phyloP scores from a whole-genome alignment of 2,113 vertebrate species.

The Vidua macroura region DNA sequence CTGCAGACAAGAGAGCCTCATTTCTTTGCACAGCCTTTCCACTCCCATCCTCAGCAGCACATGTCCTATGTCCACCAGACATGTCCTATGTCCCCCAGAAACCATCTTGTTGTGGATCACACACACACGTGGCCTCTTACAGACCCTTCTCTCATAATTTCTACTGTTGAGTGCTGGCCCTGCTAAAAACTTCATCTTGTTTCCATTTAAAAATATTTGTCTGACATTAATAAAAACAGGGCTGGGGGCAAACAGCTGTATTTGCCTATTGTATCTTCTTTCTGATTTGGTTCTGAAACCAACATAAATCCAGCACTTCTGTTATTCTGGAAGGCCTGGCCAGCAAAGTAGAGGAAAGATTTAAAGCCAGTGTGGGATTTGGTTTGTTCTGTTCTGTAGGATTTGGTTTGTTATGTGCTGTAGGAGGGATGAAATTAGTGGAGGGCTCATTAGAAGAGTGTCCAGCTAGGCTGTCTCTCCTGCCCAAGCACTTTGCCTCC shows the following conservation, averaged over 20 bases:
- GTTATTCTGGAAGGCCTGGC: background rate
- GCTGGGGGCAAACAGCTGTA: background rate
- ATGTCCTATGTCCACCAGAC: accelerated
- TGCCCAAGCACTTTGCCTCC: background rate
- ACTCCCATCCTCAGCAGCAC: background rate
- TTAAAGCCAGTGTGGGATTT: background rate
- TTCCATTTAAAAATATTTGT: background rate
- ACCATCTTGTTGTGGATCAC: background rate
- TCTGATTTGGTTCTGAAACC: background rate
- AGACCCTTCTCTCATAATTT: background rate
- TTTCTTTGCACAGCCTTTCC: background rate
- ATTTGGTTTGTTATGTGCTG: background rate
- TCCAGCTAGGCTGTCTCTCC: background rate
- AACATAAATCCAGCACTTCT: background rate
- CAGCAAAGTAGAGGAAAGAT: background rate
- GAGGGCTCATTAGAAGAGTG: background rate
- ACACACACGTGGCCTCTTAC: background rate
- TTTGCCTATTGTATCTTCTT: background rate
- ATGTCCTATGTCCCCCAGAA: background rate
- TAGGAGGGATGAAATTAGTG: background rate
- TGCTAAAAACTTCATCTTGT: background rate
- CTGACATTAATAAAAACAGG: background rate
- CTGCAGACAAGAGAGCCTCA: background rate
- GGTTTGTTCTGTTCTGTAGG: background rate
- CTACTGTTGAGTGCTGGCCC: background rate